A percentile compares a stretch with the other conserved stretches of the same genome.
Conservation (phyloP, 2,888 invertebrate genomes). For the Endotricha flammealis region DNA sequence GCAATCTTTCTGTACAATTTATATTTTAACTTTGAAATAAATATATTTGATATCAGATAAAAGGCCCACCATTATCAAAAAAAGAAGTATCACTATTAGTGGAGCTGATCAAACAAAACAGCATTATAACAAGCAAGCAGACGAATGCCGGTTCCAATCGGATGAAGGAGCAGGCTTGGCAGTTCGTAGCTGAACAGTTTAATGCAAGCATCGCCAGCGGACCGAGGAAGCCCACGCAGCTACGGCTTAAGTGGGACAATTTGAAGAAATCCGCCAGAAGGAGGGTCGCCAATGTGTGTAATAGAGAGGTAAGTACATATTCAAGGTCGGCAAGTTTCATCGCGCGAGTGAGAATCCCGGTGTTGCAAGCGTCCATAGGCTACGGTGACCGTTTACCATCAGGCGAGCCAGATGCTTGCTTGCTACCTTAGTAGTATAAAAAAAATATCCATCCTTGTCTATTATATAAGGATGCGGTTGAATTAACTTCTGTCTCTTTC, state of each 20-base stretch:
- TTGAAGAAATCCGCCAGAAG: slow-evolving; percentile 1
- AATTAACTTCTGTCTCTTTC: too few relatives aligned
- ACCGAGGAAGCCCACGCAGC: not conserved
- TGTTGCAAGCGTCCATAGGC: too few relatives aligned
- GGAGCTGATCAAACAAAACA: slow-evolving; percentile 1
- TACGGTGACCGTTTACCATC: too few relatives aligned
- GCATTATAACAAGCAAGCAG: not conserved
- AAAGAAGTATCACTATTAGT: slow-evolving; percentile 1
- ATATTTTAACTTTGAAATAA: too few relatives aligned
- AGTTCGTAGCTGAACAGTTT: not conserved
- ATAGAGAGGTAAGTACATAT: not conserved
- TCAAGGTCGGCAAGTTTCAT: too few relatives aligned
- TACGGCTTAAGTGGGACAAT: slow-evolving; percentile 2
- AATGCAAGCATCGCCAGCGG: not conserved
- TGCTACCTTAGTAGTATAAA: too few relatives aligned
- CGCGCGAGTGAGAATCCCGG: too few relatives aligned
- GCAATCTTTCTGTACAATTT: too few relatives aligned
- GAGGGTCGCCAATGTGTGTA: not conserved
- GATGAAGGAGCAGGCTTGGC: not conserved
- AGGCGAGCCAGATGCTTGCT: too few relatives aligned
- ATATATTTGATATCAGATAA: not conserved
- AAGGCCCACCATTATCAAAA: not conserved
- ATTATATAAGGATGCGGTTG: too few relatives aligned
- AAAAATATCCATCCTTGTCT: too few relatives aligned
- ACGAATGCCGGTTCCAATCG: not conserved